Evolutionary conservation across 2,797 vertebrate species (phyloP).

Genomic region (Hypotaenidia philippensis): DNA sequence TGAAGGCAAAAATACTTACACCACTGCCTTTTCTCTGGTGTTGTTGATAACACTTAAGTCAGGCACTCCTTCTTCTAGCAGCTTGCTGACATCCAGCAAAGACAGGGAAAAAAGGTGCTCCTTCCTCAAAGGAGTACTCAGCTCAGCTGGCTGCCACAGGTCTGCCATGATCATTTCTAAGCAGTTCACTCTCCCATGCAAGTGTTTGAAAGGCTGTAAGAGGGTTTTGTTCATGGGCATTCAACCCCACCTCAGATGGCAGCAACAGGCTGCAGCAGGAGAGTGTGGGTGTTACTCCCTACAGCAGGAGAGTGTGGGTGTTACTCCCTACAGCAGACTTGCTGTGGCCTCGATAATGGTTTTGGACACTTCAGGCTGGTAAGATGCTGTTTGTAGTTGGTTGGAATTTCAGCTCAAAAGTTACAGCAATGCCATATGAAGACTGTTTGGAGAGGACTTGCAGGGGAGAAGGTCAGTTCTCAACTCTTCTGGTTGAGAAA

Average conservation of each 20-base stretch:
- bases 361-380: neutral
- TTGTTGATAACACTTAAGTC: neutral
- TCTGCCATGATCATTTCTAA: neutral
- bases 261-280: neutral
- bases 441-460: neutral
- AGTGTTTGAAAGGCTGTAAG: neutral
- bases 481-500: neutral
- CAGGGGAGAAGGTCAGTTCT: neutral
- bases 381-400: neutral
- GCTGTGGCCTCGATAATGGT: neutral
- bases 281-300: neutral
- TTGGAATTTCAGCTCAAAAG: neutral
- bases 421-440: neutral
- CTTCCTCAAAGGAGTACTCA: neutral
- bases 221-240: neutral
- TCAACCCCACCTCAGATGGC: neutral
- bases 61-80: neutral
- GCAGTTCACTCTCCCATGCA: neutral
- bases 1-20: neutral
- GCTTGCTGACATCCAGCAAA: neutral
- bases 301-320: neutral
- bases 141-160: neutral
- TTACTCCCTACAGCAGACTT: neutral
- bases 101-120: neutral
- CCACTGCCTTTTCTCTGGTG: neutral